Evolutionary conservation across 2,113 vertebrate species (phyloP).

Genomic region (Emydocephalus ijimae): DNA sequence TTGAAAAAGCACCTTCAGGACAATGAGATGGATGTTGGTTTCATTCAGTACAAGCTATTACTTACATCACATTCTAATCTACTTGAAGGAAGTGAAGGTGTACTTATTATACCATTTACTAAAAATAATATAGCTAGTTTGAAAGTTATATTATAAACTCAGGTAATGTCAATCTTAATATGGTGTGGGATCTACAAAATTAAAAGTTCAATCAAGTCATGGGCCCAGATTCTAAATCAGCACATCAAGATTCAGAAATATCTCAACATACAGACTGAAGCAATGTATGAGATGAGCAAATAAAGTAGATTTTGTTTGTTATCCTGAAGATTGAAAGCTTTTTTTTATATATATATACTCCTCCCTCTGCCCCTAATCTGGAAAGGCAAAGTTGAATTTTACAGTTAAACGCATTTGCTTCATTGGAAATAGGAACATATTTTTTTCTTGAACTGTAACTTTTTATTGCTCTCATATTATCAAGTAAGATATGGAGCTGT

Average conservation of each 20-base stretch:
- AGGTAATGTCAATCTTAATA: conserved; percentile 18
- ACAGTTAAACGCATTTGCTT: neutral
- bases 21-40: neutral
- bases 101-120: neutral
- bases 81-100: neutral
- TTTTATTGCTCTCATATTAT: conserved; percentile 8
- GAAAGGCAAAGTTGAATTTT: conserved; percentile 13
- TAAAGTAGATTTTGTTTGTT: conserved; percentile 39
- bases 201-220: conserved; percentile 21
- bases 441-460: conserved; percentile 21
- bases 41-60: neutral
- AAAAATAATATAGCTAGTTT: neutral
- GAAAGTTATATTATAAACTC: neutral
- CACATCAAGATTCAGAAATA: neutral
- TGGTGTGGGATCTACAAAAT: neutral
- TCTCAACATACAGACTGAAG: neutral
- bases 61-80: neutral
- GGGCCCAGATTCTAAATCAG: neutral
- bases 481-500: conserved; percentile 13
- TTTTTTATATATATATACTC: neutral
- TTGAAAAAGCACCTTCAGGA: no score
- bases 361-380: neutral
- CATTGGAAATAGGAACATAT: conserved; percentile 15
- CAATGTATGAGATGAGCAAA: conserved; percentile 40
- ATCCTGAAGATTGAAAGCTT: conserved; percentile 2